A percentile compares a stretch with the other conserved stretches of the same genome.
These are phyloP conservation scores for Sebastes oblongus DNA, from an alignment of 2,797 vertebrate genomes.

Conservation along the genomic window DNA sequence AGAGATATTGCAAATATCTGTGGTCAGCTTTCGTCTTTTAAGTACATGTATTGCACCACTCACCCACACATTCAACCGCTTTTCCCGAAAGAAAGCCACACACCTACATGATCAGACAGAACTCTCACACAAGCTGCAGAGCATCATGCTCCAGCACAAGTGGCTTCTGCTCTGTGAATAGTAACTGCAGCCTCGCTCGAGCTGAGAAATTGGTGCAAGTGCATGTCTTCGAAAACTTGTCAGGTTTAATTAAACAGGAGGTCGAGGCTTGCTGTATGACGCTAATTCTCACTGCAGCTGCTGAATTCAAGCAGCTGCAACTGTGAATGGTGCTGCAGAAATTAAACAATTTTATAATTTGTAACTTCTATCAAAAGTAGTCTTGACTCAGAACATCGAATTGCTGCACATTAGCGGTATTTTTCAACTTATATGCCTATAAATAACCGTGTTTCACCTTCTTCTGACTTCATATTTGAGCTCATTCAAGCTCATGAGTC, in stretches of 20 bases:
- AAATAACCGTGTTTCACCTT: background rate
- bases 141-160: conserved; percentile 37
- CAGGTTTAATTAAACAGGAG: conserved; percentile 28
- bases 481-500: background rate
- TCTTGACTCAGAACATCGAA: background rate
- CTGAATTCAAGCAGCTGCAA: conserved; percentile 2
- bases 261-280: background rate
- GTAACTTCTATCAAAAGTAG: background rate
- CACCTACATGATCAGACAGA: conserved; percentile 66
- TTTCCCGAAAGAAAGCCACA: conserved; percentile 49
- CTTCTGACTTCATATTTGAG: conserved; percentile 7
- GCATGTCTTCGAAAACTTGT: conserved; percentile 21
- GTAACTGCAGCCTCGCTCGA: conserved; percentile 11
- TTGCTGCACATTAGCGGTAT: background rate
- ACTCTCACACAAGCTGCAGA: conserved; percentile 36
- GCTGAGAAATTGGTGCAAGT: background rate
- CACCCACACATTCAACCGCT: conserved; percentile 58
- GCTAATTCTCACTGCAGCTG: conserved; percentile 7
- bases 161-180: conserved; percentile 33
- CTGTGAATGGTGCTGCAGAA: conserved; percentile 1
- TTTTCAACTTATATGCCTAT: background rate
- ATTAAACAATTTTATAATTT: background rate
- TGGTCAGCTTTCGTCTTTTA: conserved; percentile 40
- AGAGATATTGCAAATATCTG: conserved; percentile 11
- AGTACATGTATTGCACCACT: conserved; percentile 51